phyloP scores from a whole-genome alignment of 1,140 invertebrate species.

The Physella acuta region DNA sequence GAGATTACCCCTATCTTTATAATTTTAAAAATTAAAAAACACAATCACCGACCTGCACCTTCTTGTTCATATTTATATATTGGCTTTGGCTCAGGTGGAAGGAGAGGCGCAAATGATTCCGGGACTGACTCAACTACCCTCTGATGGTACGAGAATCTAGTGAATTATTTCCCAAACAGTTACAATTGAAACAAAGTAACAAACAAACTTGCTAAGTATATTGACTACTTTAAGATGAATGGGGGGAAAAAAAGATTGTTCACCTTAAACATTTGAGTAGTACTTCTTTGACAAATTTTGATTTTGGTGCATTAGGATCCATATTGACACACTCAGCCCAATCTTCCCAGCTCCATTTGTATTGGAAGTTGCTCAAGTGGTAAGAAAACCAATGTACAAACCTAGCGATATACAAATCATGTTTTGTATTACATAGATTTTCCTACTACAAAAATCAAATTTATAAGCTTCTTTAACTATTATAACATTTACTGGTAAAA shows the following conservation, averaged over 20 bases:
- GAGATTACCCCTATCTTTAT: too few species aligned
- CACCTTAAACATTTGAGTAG: conserved; percentile 86
- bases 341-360: conserved; percentile 93
- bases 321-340: conserved; percentile 59
- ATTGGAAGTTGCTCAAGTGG: conserved; percentile 98
- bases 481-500: too few species aligned
- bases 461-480: background rate
- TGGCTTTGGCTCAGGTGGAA: conserved; percentile 71
- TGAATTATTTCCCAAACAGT: too few species aligned
- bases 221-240: background rate
- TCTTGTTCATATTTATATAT: conserved; percentile 63
- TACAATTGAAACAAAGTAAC: too few species aligned
- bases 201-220: too few species aligned
- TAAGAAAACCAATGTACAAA: conserved; percentile 98
- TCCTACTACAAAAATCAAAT: background rate
- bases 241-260: conserved; percentile 20
- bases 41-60: conserved; percentile 52
- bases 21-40: background rate
- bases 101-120: conserved; percentile 77
- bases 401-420: conserved; percentile 53
- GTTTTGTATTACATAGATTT: background rate
- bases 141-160: conserved; percentile 94
- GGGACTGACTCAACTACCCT: conserved; percentile 90
- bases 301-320: conserved; percentile 88
- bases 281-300: conserved; percentile 94